Evolutionary conservation across 2,888 invertebrate species (phyloP).

Genomic region (Tromatobia lineatoria): DNA sequence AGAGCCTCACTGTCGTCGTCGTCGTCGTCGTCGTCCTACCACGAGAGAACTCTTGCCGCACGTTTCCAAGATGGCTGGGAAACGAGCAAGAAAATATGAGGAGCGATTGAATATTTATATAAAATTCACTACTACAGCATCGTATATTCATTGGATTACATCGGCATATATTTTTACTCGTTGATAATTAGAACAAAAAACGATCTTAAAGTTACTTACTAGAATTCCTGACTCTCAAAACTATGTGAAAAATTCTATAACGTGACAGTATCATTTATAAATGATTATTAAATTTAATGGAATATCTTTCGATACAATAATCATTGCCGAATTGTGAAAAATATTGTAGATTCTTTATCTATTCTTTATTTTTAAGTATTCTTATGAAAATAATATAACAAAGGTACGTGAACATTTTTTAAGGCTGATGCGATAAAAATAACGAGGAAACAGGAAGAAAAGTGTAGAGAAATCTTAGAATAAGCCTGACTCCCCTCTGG

Average conservation of each 20-base stretch:
- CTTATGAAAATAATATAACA: background rate
- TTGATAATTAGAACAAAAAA: background rate
- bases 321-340: background rate
- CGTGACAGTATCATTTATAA: too few relatives aligned
- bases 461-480: background rate
- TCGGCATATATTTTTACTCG: background rate
- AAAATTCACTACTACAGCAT: background rate
- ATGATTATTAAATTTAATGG: background rate
- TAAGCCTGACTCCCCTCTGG: background rate
- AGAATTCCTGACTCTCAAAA: too few relatives aligned
- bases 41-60: constrained; percentile 39
- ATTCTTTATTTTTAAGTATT: background rate
- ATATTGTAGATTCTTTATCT: background rate
- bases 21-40: constrained; percentile 37
- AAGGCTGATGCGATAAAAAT: background rate
- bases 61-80: constrained; percentile 54
- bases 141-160: background rate
- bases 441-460: constrained; percentile 11
- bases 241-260: too few relatives aligned
- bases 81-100: constrained; percentile 22
- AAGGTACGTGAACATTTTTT: background rate
- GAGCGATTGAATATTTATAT: background rate
- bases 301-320: background rate
- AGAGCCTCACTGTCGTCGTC: constrained; percentile 47
- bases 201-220: background rate